phyloP scores from a whole-genome alignment of 2,113 vertebrate genomes.

The Isichthys henryi region DNA sequence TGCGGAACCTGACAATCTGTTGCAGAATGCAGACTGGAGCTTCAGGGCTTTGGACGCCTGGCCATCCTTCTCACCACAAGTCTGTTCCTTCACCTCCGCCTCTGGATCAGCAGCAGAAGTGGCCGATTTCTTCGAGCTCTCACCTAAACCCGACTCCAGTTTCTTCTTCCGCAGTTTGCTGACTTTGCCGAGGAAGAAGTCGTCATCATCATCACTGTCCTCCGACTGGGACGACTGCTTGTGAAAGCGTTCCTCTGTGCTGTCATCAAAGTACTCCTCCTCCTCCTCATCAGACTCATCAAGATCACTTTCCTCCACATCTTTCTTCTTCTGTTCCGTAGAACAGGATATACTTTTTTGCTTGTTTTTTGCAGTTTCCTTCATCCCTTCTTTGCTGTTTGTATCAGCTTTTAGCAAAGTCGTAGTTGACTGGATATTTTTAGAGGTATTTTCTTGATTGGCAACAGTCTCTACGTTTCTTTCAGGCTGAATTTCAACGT shows the following conservation, averaged over 20 bases:
- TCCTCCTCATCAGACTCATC: slow-evolving; percentile 53
- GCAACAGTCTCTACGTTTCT: neutral
- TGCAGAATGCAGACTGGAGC: slow-evolving; percentile 75
- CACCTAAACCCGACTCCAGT: slow-evolving; percentile 28
- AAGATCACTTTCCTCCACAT: slow-evolving; percentile 46
- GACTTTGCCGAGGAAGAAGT: slow-evolving; percentile 90
- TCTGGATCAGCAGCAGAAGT: neutral
- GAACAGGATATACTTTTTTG: slow-evolving; percentile 14
- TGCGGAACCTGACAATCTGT: slow-evolving; percentile 57
- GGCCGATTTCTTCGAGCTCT: slow-evolving; percentile 8
- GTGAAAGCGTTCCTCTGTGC: slow-evolving; percentile 90
- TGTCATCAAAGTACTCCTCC: slow-evolving; percentile 81
- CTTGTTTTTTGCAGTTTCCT: slow-evolving; percentile 26
- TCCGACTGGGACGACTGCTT: slow-evolving; percentile 81
- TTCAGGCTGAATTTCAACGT: slow-evolving; percentile 16
- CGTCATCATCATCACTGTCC: slow-evolving; percentile 68
- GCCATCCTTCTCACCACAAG: slow-evolving; percentile 8
- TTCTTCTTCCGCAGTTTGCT: slow-evolving; percentile 71
- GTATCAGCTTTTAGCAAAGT: neutral
- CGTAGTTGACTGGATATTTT: neutral
- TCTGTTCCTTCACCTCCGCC: neutral
- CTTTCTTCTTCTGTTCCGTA: slow-evolving; percentile 14
- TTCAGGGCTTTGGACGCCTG: slow-evolving; percentile 39
- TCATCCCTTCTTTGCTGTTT: neutral
- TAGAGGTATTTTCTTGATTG: neutral